phyloP scores from a whole-genome alignment of 2,797 vertebrate genomes.

The Bradypus variegatus region DNA sequence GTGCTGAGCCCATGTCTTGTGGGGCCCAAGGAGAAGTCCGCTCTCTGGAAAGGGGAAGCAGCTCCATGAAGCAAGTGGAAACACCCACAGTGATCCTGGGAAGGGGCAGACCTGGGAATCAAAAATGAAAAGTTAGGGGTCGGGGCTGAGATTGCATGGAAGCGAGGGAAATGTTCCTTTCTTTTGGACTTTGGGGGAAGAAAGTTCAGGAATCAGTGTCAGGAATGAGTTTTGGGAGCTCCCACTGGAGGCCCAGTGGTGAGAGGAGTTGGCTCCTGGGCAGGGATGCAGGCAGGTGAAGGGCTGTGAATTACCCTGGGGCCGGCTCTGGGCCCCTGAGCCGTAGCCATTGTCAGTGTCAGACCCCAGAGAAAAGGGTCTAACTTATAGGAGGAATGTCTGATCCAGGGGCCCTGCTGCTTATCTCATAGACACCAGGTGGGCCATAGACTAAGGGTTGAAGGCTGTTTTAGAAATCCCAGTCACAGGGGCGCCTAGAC shows the following conservation, averaged over 20 bases:
- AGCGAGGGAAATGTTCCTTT: not conserved
- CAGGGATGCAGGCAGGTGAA: fast-evolving
- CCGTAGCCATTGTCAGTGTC: not conserved
- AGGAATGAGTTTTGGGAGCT: not conserved
- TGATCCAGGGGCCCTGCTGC: too few species aligned
- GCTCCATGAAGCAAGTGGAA: not conserved
- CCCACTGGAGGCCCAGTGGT: not conserved
- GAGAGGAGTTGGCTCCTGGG: not conserved
- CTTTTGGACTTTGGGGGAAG: not conserved
- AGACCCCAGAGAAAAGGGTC: too few species aligned
- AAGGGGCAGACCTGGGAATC: not conserved
- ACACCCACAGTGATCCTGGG: not conserved
- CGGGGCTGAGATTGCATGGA: not conserved
- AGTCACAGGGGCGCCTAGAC: too few species aligned
- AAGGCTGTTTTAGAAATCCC: too few species aligned
- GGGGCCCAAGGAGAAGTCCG: not conserved
- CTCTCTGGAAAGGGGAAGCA: not conserved
- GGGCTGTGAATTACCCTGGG: not conserved
- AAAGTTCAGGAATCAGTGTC: not conserved
- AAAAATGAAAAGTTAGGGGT: not conserved
- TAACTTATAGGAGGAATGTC: too few species aligned
- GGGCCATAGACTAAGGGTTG: too few species aligned
- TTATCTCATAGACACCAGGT: too few species aligned
- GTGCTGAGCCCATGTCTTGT: not conserved
- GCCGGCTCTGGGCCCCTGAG: not conserved